Evolutionary conservation across 2,113 vertebrate genomes (phyloP).

Genomic region (Brachypodius melanocephalos): DNA sequence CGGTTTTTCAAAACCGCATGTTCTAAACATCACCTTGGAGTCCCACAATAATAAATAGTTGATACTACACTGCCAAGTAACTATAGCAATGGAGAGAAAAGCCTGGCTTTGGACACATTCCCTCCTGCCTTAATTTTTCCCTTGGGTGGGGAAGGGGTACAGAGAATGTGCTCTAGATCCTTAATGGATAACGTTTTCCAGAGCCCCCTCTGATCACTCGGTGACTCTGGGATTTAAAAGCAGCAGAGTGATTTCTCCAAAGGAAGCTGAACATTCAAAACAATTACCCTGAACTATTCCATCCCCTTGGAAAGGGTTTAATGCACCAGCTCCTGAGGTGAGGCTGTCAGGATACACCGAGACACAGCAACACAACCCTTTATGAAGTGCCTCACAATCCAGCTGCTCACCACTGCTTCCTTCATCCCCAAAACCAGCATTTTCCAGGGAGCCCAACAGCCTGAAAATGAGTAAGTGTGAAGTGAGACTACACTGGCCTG

Average conservation of each 20-base stretch:
- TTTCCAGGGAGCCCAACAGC: background rate
- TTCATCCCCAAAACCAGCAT: rapidly evolving
- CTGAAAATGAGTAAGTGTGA: conserved; percentile 57
- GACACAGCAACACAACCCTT: background rate
- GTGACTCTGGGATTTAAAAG: conserved; percentile 36
- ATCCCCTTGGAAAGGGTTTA: background rate
- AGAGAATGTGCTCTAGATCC: conserved; percentile 54
- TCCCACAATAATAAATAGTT: conserved; percentile 38
- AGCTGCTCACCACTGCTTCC: background rate
- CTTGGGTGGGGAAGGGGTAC: conserved; percentile 37
- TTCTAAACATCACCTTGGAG: conserved; percentile 49
- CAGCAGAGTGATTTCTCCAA: conserved; percentile 4
- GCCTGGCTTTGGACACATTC: conserved; percentile 17
- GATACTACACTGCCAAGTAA: conserved; percentile 24
- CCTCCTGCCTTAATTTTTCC: conserved; percentile 47
- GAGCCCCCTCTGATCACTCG: conserved; percentile 52
- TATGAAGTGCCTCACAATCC: background rate
- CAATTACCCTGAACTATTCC: background rate
- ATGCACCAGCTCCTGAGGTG: background rate
- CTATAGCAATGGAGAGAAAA: conserved; percentile 29
- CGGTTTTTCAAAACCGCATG: background rate
- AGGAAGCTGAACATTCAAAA: background rate
- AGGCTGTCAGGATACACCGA: background rate
- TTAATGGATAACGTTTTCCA: conserved; percentile 50
- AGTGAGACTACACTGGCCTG: conserved; percentile 10